Evolutionary conservation across 2,113 vertebrate species (phyloP).

Genomic region (Rhinopomastus cyanomelas): DNA sequence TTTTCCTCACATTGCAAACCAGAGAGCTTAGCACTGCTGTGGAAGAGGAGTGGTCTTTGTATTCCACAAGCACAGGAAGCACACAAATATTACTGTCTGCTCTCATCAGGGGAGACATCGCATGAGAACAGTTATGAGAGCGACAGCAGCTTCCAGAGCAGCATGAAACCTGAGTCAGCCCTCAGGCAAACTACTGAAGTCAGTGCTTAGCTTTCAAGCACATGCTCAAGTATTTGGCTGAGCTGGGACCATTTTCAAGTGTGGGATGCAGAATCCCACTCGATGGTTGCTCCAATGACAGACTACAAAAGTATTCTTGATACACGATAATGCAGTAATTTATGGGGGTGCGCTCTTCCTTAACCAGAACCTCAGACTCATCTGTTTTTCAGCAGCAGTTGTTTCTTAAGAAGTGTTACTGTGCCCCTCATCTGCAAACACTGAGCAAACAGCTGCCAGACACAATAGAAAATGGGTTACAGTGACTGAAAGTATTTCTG

Average conservation of each 20-base stretch:
- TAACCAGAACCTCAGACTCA: slow-evolving; percentile 23
- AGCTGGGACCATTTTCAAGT: slow-evolving; percentile 1
- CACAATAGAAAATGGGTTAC: slow-evolving; percentile 18
- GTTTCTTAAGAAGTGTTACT: background rate
- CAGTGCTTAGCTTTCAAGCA: background rate
- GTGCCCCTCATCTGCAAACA: background rate
- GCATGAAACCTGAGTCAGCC: background rate
- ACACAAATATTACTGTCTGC: background rate
- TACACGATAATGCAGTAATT: slow-evolving; percentile 10
- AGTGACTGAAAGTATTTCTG: background rate
- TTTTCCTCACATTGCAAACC: background rate
- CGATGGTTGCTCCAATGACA: background rate
- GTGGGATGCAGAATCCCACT: slow-evolving; percentile 30
- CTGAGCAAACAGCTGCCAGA: background rate
- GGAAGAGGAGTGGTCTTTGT: background rate
- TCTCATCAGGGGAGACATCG: background rate
- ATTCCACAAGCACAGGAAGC: background rate
- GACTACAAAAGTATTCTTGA: slow-evolving; percentile 32
- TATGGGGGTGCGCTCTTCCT: background rate
- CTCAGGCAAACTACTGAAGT: background rate
- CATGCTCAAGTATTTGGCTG: background rate
- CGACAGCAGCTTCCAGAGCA: background rate
- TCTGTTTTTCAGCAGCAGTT: slow-evolving; percentile 4
- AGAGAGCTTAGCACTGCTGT: background rate
- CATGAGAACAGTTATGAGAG: background rate